Evolutionary conservation across 2,888 invertebrate species (phyloP).

Genomic region (Meteorus cinctellus): DNA sequence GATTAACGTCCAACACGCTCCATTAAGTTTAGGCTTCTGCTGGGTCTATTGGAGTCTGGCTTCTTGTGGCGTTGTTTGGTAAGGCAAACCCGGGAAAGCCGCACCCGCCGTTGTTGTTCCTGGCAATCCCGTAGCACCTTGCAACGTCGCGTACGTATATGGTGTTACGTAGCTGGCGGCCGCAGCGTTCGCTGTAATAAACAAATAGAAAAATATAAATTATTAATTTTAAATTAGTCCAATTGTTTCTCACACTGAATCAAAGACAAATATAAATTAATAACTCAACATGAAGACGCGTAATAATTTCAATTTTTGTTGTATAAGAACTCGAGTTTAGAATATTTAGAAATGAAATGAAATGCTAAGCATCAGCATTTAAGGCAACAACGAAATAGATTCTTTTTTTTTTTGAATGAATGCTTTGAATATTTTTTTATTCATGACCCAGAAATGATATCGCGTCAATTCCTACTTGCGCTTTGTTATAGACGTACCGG

Average conservation of each 20-base stretch:
- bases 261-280: background rate
- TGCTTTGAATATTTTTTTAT: background rate
- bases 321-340: too few species aligned
- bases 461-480: conserved; percentile 45
- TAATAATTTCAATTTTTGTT: too few species aligned
- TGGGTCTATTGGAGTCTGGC: conserved; percentile 81
- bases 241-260: background rate
- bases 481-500: conserved; percentile 75
- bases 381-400: too few species aligned
- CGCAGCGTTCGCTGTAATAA: conserved; percentile 72
- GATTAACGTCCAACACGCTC: conserved; percentile 36
- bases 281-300: background rate
- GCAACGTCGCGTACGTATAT: conserved; percentile 82
- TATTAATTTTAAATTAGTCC: background rate
- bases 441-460: conserved; percentile 27
- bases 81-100: conserved; percentile 80
- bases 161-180: conserved; percentile 84
- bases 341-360: too few species aligned
- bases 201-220: conserved; percentile 17
- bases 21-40: conserved; percentile 34
- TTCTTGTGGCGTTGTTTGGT: conserved; percentile 82
- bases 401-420: background rate
- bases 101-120: conserved; percentile 74
- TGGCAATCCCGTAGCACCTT: conserved; percentile 77
- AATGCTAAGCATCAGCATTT: too few species aligned